phyloP scores from a whole-genome alignment of 2,113 vertebrate species.

The Melanerpes aurifrons region DNA sequence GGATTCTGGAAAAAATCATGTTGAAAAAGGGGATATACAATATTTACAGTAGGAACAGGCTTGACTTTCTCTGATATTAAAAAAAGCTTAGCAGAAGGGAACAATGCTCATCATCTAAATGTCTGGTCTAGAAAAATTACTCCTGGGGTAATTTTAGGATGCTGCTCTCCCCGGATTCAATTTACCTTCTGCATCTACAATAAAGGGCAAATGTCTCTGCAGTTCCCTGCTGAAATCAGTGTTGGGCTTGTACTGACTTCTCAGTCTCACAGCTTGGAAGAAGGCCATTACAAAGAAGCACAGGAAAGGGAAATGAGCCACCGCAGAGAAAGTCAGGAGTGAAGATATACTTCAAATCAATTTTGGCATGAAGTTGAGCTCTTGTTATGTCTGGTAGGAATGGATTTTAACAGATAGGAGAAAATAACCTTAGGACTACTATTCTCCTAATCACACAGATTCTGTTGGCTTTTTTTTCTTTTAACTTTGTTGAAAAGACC shows the following conservation, averaged over 20 bases:
- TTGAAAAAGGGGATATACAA: constrained; percentile 39
- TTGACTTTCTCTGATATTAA: constrained; percentile 45
- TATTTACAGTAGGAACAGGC: constrained; percentile 47
- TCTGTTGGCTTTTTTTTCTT: not conserved
- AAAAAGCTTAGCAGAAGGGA: constrained; percentile 43
- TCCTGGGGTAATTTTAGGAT: constrained; percentile 51
- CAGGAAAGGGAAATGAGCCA: constrained; percentile 46
- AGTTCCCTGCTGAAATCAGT: constrained; percentile 60
- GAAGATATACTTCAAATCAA: constrained; percentile 62
- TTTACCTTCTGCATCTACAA: constrained; percentile 61
- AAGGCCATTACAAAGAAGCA: constrained; percentile 53
- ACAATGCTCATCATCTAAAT: constrained; percentile 30
- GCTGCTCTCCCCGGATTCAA: constrained; percentile 21
- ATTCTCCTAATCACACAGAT: not conserved
- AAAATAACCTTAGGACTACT: constrained; percentile 29
- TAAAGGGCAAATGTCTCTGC: constrained; percentile 68
- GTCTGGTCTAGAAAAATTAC: constrained; percentile 35
- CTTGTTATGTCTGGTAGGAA: constrained; percentile 34
- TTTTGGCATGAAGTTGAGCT: constrained; percentile 58
- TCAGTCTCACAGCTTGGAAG: constrained; percentile 60
- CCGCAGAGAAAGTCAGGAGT: constrained; percentile 54
- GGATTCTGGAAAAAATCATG: constrained; percentile 6
- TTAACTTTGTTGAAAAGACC: not conserved
- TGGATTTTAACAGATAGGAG: constrained; percentile 48
- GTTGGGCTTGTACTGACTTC: constrained; percentile 43